These are phyloP conservation scores for Eulacestoma nigropectus DNA, from an alignment of 2,113 vertebrate species.

Conservation along the genomic window DNA sequence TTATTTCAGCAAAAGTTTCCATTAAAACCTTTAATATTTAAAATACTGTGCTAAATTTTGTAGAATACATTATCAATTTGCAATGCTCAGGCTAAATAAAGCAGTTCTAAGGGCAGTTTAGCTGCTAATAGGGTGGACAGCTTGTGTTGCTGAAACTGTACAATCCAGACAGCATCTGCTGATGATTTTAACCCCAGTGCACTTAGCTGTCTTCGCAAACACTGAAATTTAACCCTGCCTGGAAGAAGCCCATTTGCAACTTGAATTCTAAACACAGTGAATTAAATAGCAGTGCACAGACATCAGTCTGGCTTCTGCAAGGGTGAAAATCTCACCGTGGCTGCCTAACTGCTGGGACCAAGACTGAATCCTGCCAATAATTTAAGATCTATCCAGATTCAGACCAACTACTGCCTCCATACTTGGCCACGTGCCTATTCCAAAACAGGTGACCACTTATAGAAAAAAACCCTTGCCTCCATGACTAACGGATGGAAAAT, in stretches of 20 bases:
- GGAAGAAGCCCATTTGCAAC: neutral
- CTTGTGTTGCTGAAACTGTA: neutral
- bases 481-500: neutral
- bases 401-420: neutral
- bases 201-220: neutral
- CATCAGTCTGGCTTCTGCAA: neutral
- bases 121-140: neutral
- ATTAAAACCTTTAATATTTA: slow-evolving; percentile 7
- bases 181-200: neutral
- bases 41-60: neutral
- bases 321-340: neutral
- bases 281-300: neutral
- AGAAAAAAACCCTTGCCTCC: neutral
- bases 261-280: neutral
- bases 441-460: neutral
- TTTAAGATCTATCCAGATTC: neutral
- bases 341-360: neutral
- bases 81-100: neutral
- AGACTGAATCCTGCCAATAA: neutral
- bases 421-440: neutral
- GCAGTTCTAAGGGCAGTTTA: neutral
- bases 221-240: neutral
- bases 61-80: neutral
- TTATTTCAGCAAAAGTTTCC: neutral
- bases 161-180: neutral